These are phyloP conservation scores for Phasia obesa DNA, from an alignment of 2,888 invertebrate species.

Conservation along the genomic window DNA sequence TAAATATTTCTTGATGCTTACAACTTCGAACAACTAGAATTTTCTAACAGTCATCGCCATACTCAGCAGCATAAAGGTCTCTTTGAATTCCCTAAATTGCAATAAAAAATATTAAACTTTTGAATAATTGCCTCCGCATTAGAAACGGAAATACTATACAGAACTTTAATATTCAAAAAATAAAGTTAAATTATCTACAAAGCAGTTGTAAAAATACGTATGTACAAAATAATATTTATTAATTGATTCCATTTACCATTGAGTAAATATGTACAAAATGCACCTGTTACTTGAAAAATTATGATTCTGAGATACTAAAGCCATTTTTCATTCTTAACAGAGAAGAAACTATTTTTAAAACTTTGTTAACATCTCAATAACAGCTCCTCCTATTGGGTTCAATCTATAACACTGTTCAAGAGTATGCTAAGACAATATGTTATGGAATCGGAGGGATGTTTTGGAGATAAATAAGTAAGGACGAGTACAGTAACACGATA, in stretches of 20 bases:
- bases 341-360: too few species aligned
- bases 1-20: conserved; percentile 2
- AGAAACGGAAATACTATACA: background rate
- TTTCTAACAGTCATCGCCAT: conserved; percentile 57
- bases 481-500: too few species aligned
- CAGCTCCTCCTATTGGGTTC: too few species aligned
- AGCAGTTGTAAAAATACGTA: background rate
- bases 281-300: background rate
- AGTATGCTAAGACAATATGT: too few species aligned
- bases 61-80: conserved; percentile 59
- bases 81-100: conserved; percentile 68
- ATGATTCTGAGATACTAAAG: too few species aligned
- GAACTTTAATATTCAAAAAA: background rate
- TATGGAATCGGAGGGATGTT: too few species aligned
- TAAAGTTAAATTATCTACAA: background rate
- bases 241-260: background rate
- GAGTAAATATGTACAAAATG: background rate
- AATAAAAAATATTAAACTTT: conserved; percentile 53
- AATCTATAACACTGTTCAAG: too few species aligned
- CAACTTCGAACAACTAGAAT: conserved; percentile 22
- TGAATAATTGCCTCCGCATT: background rate
- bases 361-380: too few species aligned
- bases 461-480: too few species aligned
- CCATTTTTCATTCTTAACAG: too few species aligned
- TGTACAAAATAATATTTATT: conserved; percentile 7